These are phyloP conservation scores for Callosobruchus maculatus DNA, from an alignment of 2,888 invertebrate genomes.

Conservation along the genomic window DNA sequence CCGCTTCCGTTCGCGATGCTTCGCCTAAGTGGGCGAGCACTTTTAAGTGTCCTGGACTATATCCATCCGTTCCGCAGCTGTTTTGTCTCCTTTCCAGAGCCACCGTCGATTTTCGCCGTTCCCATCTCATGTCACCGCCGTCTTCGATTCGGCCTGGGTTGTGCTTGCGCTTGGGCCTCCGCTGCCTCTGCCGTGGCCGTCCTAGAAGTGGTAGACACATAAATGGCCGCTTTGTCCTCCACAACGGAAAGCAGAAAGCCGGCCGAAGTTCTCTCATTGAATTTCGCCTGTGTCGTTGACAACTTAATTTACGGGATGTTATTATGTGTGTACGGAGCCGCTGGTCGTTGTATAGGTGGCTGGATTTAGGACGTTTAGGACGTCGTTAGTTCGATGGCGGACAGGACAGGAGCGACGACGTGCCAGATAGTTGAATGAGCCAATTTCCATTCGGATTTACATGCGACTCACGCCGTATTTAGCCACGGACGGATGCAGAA, in stretches of 20 bases:
- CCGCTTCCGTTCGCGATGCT: too few relatives aligned
- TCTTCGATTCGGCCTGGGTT: too few relatives aligned
- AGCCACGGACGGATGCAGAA: not conserved
- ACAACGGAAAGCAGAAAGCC: not conserved
- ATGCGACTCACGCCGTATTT: not conserved
- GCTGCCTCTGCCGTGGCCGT: not conserved
- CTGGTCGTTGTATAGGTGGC: not conserved
- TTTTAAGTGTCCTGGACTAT: too few relatives aligned
- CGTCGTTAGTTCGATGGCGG: not conserved
- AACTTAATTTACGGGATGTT: not conserved
- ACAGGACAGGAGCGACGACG: not conserved
- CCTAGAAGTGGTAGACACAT: not conserved
- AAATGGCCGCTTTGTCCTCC: not conserved
- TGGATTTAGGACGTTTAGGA: not conserved
- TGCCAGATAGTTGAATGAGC: not conserved
- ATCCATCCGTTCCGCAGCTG: too few relatives aligned
- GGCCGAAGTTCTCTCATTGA: not conserved
- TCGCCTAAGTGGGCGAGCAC: too few relatives aligned
- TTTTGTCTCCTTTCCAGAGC: too few relatives aligned
- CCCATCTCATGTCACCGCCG: too few relatives aligned
- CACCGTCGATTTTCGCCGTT: too few relatives aligned
- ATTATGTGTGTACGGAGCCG: not conserved
- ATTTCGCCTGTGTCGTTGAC: not conserved
- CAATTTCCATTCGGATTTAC: not conserved
- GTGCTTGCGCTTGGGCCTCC: too few relatives aligned